phyloP scores from a whole-genome alignment of 2,888 invertebrate species.

The Sphecodes monilicornis region DNA sequence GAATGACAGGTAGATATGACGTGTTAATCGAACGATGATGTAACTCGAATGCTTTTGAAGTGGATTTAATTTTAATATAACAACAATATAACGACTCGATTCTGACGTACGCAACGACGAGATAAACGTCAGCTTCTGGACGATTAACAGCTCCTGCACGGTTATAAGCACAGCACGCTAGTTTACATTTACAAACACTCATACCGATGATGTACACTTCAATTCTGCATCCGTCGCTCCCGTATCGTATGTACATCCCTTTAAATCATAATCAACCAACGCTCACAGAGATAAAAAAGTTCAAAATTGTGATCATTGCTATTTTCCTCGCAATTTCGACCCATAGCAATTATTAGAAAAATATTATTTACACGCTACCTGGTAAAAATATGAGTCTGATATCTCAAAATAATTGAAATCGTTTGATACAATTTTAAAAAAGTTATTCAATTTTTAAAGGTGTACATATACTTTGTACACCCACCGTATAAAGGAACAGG shows the following conservation, averaged over 20 bases:
- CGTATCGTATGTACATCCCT: background rate
- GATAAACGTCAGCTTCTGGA: background rate
- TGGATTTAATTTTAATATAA: conserved; percentile 2
- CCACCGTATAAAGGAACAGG: no score
- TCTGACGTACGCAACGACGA: background rate
- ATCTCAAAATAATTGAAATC: no score
- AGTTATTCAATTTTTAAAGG: no score
- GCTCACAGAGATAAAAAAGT: no score
- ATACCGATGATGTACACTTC: background rate
- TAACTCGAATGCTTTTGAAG: background rate
- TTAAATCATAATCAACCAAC: background rate
- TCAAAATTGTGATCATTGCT: no score
- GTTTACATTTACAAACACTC: background rate
- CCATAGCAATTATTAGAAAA: no score
- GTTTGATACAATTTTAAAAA: no score
- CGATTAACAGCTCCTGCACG: background rate
- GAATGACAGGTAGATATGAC: background rate
- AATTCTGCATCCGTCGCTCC: background rate
- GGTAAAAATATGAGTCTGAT: no score
- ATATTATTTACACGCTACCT: no score
- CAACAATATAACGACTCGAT: background rate
- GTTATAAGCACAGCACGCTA: background rate
- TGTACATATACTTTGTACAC: no score
- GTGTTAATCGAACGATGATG: conserved; percentile 1
- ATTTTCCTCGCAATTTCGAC: no score